Evolutionary conservation across 1,140 invertebrate genomes (phyloP).

Genomic region (Aphaenogaster floridana): DNA sequence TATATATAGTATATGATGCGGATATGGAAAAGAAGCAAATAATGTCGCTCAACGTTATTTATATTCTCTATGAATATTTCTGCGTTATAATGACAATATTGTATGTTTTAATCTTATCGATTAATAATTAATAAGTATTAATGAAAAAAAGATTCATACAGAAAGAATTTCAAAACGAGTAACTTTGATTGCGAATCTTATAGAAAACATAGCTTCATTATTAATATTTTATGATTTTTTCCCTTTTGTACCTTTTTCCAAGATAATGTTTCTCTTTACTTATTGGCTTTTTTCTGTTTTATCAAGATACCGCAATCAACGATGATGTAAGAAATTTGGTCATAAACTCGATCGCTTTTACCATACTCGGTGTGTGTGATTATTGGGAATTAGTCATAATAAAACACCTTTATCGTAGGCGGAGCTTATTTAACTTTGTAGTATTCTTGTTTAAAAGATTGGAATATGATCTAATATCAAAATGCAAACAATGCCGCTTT

Average conservation of each 20-base stretch:
- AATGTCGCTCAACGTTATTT: slow-evolving; percentile 27
- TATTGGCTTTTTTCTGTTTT: neutral
- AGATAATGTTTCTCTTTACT: neutral
- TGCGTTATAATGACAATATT: neutral
- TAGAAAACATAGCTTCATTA: neutral
- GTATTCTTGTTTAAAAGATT: slow-evolving; percentile 9
- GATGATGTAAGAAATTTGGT: slow-evolving; percentile 45
- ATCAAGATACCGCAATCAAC: neutral
- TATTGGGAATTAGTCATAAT: slow-evolving; percentile 4
- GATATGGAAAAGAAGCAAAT: slow-evolving; percentile 8
- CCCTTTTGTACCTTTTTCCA: neutral
- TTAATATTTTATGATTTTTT: neutral
- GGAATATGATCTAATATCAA: slow-evolving; percentile 29
- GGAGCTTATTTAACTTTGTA: slow-evolving; percentile 9
- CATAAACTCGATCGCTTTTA: neutral
- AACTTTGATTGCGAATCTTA: neutral
- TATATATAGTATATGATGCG: neutral
- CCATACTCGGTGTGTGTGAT: neutral
- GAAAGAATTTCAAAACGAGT: neutral
- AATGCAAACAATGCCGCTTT: neutral
- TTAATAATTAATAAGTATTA: neutral
- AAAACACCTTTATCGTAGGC: slow-evolving; percentile 18
- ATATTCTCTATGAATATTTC: slow-evolving; percentile 12
- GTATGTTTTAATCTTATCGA: neutral
- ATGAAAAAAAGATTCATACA: neutral